Evolutionary conservation across 2,888 invertebrate genomes (phyloP), one percentile per base, ranked within the genome.

Genomic region (Vanessa cardui): DNA sequence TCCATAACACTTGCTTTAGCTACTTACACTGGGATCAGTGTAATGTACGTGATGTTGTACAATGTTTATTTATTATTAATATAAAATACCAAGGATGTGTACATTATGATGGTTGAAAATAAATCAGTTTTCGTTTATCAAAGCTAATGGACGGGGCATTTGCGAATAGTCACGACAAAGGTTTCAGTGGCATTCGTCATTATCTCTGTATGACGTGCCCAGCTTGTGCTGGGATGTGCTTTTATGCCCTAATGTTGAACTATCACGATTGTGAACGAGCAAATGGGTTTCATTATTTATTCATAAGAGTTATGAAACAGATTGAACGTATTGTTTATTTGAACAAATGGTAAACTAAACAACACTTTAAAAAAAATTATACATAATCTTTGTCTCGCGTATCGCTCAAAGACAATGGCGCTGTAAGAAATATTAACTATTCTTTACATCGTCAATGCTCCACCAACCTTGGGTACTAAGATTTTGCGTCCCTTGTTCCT

Each of bases 111-210:
- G 52, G 46, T 66, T 62, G 58, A 66, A 60, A 70, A 62, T 62
- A 49, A 58, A 63, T 63, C 66, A 39, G 49, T 47, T 47, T 31
- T 16, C 58, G 63, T 67, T 72, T 69, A 74, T 75, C 66, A 64
- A 70, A 66, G 68, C 66, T 74, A 75, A 75, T 77, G 75, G 74
- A 70, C 58, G 69, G 66, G 46, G 61, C 74, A 70, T 76, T 77
- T 73, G 74, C 73, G 56, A 76, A 78, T 75, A 76, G 77, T 78
- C 78, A 78, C 76, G 77, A 76, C 71, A 74, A 73, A 74, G 72
- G 71, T 64, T 68, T 64, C 68, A 69, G 68, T 68, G 63, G 70
- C 69, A 69, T 72, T 64, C 62, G 56, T 64, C 61, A 63, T 72
- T 74, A 74, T 73, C 73, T 39, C 56, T 18, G 64, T 68, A 73